Base-by-base conservation (phyloP, 2,797 vertebrate species). In the Centroberyx gerrardi region DNA sequence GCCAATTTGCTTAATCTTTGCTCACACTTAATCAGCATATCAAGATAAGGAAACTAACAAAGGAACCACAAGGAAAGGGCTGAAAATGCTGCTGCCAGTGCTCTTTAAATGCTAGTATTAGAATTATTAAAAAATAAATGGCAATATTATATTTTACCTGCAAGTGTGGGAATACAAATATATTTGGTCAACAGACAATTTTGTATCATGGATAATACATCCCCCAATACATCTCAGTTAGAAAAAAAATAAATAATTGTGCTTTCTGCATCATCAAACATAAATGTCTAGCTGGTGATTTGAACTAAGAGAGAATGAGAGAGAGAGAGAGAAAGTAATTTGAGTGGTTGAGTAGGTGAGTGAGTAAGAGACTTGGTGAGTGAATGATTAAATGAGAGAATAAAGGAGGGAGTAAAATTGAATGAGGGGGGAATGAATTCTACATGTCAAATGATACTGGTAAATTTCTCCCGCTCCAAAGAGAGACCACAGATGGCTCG, bases 1-100 rank as follows among this genome's bases (percentile, higher is more conserved):
- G 93, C 93, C 95, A 96, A 96, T 96, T 97, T 96, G 92, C 90
- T 86, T 98, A 99, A 99, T 98, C 96, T 96, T 94, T 93, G 84
- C 90, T 96, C 88, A 92, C 92, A 84, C 90, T 91, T 96, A 95
- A 96, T 96, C 93, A 92, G 90, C 88, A 91, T 81, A 91, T 88
- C 71, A 83, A 75, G 65, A 60, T 72, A 81, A 75, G 48, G 71
- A 61, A 71, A 66, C 38, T 64, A 77, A 69, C 66, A 46, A 67
- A 42, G 4, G 1, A 76, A 72, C 68, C 18, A 28, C 12, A 10
- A 0, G 42, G 1, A 1, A 67, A n/a, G 44, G 27, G 59, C 14
- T 63, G 22, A 33, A 60, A n/a, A 60, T 10, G 0, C 44, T 2
- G 17, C 12, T 31, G 27, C n/a, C 44, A 31, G 28, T 28, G 38